Base-by-base conservation (phyloP, 2,113 vertebrate genomes). In the Syngnathus scovelli region DNA sequence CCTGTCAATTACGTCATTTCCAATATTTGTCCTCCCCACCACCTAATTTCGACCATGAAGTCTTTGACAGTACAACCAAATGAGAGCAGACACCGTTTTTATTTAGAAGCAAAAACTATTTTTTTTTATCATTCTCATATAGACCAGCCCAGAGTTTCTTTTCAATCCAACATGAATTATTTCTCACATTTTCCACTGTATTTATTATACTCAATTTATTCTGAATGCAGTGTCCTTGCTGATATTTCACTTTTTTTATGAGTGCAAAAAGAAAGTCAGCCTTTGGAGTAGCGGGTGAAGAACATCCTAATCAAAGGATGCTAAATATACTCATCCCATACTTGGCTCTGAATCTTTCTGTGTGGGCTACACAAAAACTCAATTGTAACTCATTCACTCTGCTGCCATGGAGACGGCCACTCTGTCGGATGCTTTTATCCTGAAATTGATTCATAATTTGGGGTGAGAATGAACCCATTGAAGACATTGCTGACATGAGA, bases 241-340 rank as follows among this genome's bases (percentile, higher is more conserved):
- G 73, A 77, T 81, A 71, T 77, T 75, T 76, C 63, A 61, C 70
- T 67, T 76, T 66, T 67, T 68, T 19, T 38, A 72, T 46, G 64
- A 23, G 48, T 65, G 60, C 27, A 36, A 58, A 12, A 21, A 65
- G 64, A 73, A 60, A 60, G 58, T 69, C 62, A 71, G 58, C 72
- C 61, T 55, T 18, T 64, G 44, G 67, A 68, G 68, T 55, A 38
- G 66, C n/a, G 27, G 67, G 64, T 71, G 70, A 60, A 36, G 48
- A 71, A 85, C 81, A 82, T 88, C 83, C 85, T 81, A 82, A 80
- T 78, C 51, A 71, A 74, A 59, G 33, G 75, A 79, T 75, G 70
- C 83, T 86, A 87, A 83, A 89, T 86, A 85, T 89, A 88, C 81
- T 70, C 72, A 55, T 80, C 71, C 71, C 75, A 67, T 77, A 80